These are phyloP conservation scores for Melieria picta DNA, from an alignment of 2,888 invertebrate species.

Conservation along the genomic window DNA sequence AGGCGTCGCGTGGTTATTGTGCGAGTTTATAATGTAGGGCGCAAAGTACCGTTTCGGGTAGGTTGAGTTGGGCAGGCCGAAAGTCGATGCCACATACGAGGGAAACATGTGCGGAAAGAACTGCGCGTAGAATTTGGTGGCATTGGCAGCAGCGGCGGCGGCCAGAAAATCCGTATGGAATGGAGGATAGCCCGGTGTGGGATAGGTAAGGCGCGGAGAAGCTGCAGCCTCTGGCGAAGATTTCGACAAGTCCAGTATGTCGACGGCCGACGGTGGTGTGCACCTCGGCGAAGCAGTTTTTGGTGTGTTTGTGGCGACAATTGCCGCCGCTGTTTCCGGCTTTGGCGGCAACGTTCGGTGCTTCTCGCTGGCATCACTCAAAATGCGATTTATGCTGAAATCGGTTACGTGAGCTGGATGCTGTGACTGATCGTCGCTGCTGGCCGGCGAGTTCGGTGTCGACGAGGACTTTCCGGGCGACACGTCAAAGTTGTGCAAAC, in stretches of 20 bases:
- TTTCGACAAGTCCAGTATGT: constrained; percentile 58
- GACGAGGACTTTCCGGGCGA: constrained; percentile 42
- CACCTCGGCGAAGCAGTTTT: constrained; percentile 28
- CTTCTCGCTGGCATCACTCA: constrained; percentile 26
- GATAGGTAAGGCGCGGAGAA: not conserved
- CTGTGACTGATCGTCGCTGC: constrained; percentile 22
- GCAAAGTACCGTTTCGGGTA: constrained; percentile 57
- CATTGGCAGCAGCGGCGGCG: constrained; percentile 54
- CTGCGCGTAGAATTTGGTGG: constrained; percentile 61
- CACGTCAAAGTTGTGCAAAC: constrained; percentile 56
- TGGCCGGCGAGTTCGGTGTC: constrained; percentile 25
- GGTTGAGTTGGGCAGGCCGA: constrained; percentile 40
- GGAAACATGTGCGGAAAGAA: constrained; percentile 60
- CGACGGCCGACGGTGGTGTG: constrained; percentile 21
- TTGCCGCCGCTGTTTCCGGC: not conserved
- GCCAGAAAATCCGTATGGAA: constrained; percentile 56
- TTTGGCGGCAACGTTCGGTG: not conserved
- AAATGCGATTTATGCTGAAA: constrained; percentile 63
- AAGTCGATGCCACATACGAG: constrained; percentile 21
- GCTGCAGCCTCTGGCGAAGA: constrained; percentile 29
- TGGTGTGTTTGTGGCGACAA: not conserved
- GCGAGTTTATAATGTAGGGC: constrained; percentile 50
- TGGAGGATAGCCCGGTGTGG: constrained; percentile 20
- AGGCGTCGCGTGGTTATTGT: not conserved
- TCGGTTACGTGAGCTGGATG: constrained; percentile 56